Evolutionary conservation across 2,888 invertebrate genomes (phyloP).

Genomic region (Hofmannophila pseudospretella): DNA sequence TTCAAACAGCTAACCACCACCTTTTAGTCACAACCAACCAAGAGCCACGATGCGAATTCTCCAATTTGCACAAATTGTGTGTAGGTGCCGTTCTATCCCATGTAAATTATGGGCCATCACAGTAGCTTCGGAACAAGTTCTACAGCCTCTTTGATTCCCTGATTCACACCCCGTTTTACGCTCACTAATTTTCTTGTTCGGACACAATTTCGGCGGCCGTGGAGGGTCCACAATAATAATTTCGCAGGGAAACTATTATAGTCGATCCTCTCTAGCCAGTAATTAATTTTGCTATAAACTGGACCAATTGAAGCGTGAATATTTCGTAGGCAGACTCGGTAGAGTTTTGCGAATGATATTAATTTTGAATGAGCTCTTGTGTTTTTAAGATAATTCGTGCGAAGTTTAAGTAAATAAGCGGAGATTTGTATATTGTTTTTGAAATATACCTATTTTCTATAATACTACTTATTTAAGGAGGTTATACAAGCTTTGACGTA

Average conservation of each 20-base stretch:
- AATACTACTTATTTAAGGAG: not conserved
- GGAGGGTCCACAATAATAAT: conserved; percentile 73
- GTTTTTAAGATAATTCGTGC: conserved; percentile 36
- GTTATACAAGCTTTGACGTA: too few species aligned
- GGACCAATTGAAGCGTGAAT: conserved; percentile 75
- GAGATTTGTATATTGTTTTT: not conserved
- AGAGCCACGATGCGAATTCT: conserved; percentile 42
- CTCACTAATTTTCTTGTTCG: conserved; percentile 78
- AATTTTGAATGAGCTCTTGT: conserved; percentile 54
- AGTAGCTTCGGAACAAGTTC: conserved; percentile 63
- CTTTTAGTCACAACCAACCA: conserved; percentile 31
- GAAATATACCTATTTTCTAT: not conserved
- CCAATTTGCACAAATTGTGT: conserved; percentile 47
- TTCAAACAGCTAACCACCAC: conserved; percentile 7
- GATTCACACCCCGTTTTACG: conserved; percentile 76
- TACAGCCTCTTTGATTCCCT: conserved; percentile 69
- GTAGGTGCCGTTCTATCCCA: conserved; percentile 58
- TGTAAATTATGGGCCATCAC: conserved; percentile 68
- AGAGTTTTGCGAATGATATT: conserved; percentile 62
- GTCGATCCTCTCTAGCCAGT: conserved; percentile 73
- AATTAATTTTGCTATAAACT: conserved; percentile 76
- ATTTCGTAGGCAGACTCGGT: conserved; percentile 64
- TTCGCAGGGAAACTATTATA: conserved; percentile 74
- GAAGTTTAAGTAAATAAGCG: conserved; percentile 12
- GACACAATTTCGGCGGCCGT: conserved; percentile 66